phyloP scores from a whole-genome alignment of 2,888 invertebrate species.

The Ectemnius cavifrons region DNA sequence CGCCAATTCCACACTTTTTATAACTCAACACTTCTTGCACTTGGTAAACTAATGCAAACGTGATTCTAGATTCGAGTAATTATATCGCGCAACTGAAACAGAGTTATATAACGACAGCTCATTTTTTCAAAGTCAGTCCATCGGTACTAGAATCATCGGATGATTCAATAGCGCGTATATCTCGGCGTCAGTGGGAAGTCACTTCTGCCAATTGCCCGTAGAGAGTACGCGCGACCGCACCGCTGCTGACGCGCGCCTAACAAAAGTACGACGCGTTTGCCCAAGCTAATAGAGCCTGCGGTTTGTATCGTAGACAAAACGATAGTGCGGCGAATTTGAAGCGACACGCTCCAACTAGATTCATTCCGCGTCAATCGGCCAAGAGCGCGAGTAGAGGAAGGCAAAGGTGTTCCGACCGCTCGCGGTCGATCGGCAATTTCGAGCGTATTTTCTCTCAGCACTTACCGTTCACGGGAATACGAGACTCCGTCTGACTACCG shows the following conservation, averaged over 20 bases:
- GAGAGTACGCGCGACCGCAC: not conserved
- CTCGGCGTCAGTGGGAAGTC: no score
- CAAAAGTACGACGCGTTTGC: constrained; percentile 14
- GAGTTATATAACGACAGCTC: no score
- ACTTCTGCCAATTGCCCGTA: no score
- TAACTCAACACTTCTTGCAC: no score
- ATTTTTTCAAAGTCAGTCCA: no score
- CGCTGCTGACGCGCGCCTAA: constrained; percentile 29
- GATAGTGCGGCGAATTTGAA: constrained; percentile 16
- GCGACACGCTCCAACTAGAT: not conserved
- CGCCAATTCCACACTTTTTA: no score
- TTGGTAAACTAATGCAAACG: not conserved
- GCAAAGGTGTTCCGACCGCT: not conserved
- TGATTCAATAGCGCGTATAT: no score
- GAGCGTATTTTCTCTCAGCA: not conserved
- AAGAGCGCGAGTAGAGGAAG: constrained; percentile 3
- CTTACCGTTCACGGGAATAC: not conserved
- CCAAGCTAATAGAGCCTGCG: constrained; percentile 8
- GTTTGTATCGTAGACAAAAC: not conserved
- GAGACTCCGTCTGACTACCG: not conserved
- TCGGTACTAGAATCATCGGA: no score
- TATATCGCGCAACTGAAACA: no score
- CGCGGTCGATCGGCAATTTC: not conserved
- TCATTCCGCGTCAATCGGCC: constrained; percentile 13
- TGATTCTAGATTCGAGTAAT: no score